Conservation (phyloP, 2,113 vertebrate species). For the Empidonax alnorum region DNA sequence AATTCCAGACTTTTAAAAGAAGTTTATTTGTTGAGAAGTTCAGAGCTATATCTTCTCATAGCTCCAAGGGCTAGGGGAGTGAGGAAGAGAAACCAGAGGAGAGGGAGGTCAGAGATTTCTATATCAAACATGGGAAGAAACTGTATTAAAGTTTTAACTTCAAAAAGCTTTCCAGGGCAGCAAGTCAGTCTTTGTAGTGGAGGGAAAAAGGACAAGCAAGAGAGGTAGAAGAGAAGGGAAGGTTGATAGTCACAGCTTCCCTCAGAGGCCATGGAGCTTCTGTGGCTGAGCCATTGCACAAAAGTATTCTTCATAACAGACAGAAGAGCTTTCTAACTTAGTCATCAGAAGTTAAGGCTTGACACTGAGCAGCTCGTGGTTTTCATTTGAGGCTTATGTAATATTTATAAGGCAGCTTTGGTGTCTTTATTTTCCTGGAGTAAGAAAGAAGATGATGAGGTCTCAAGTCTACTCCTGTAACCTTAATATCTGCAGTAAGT, state of each 20-base stretch:
- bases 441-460: not conserved
- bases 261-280: not conserved
- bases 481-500: not conserved
- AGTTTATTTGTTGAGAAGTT: not conserved
- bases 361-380: not conserved
- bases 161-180: not conserved
- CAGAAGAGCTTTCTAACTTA: not conserved
- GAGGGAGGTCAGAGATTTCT: not conserved
- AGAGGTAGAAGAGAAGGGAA: not conserved
- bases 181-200: not conserved
- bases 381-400: not conserved
- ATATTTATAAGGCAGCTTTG: not conserved
- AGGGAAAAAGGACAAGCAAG: not conserved
- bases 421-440: not conserved
- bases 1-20: not conserved
- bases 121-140: not conserved
- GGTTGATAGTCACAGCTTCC: not conserved
- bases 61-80: rapidly evolving
- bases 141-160: not conserved
- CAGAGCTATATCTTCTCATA: not conserved
- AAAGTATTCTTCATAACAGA: not conserved
- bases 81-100: not conserved
- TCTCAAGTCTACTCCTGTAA: not conserved
- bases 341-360: not conserved
- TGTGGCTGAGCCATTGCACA: not conserved